Conservation (phyloP, 2,113 vertebrate species). For the Bos indicus region DNA sequence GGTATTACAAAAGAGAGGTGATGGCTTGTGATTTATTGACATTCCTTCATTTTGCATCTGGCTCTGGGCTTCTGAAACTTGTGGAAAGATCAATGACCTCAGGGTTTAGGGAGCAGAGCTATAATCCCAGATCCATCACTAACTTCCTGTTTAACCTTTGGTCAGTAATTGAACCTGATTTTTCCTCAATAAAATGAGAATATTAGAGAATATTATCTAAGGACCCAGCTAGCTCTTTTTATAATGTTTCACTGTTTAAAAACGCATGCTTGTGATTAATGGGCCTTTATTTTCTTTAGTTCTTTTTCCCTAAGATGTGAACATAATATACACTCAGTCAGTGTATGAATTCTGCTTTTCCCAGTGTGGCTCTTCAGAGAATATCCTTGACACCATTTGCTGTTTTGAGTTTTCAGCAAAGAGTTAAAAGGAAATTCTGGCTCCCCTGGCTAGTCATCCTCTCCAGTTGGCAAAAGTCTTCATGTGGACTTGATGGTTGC, state of each 20-base stretch:
- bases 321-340: background rate
- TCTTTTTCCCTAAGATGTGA: background rate
- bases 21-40: background rate
- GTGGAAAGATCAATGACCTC: background rate
- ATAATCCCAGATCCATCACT: background rate
- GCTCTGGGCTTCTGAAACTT: background rate
- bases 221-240: background rate
- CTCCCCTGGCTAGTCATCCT: slow-evolving; percentile 34
- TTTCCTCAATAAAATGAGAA: background rate
- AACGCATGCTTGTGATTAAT: background rate
- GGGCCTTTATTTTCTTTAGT: background rate
- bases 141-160: background rate
- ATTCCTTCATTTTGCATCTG: slow-evolving; percentile 18
- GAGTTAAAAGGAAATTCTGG: slow-evolving; percentile 58
- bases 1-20: slow-evolving; percentile 1
- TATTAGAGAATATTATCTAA: background rate
- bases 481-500: slow-evolving; percentile 71
- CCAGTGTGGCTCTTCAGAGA: background rate
- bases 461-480: slow-evolving; percentile 70
- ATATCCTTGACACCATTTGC: background rate
- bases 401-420: slow-evolving; percentile 52
- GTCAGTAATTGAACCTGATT: background rate
- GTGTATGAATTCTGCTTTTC: background rate
- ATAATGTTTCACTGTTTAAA: background rate
- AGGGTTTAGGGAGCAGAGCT: background rate